Base-by-base conservation (phyloP, 1,140 invertebrate genomes). In the Orius insidiosus region DNA sequence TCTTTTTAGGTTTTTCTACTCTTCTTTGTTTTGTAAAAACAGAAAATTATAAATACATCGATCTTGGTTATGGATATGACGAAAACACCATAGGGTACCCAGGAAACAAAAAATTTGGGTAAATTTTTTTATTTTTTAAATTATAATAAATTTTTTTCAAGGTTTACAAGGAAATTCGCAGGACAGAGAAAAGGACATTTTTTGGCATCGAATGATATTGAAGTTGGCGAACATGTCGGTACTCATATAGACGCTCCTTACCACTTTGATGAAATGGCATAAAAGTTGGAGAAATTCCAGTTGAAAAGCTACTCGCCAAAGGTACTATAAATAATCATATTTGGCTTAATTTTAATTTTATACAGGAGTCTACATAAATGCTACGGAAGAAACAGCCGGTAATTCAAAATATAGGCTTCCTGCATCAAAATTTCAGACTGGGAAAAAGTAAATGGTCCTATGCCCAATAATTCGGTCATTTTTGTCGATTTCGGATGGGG, bases 241-340 rank as follows among this genome's bases (percentile, higher is more conserved):
- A 79, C 76, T 0, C 76, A 79, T 53, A 51, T 80, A 1, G 76
- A 80, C 57, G 75, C 76, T 5, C 76, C 78, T 1, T 72, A 69
- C 48, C 76, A 79, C 55, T 79, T 77, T 55, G 53, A 59, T 32
- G 55, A 63, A 48, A 59, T 8, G 68, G 68, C 2, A 64, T 65
- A 61, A 67, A 60, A 45, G 67, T 75, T 3, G 67, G 63, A 14
- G 63, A 78, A 40, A 70, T 81, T 45, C 71, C 75, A 7, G 38
- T 76, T n/a, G 59, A 68, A 4, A 64, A 65, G 48, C 58, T 81
- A 0, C 66, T 78, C 7, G 64, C 61, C 10, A 60, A 61, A 48
- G 62, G 65, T 66, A 54, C 11, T 13, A 34, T 46, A 11, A 11
- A 24, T 24, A 24, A 24, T 24, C 24, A 4, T 24, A 24, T 24